These are phyloP conservation scores for Myiozetetes cayanensis DNA, from an alignment of 2,113 vertebrate genomes.

Conservation along the genomic window DNA sequence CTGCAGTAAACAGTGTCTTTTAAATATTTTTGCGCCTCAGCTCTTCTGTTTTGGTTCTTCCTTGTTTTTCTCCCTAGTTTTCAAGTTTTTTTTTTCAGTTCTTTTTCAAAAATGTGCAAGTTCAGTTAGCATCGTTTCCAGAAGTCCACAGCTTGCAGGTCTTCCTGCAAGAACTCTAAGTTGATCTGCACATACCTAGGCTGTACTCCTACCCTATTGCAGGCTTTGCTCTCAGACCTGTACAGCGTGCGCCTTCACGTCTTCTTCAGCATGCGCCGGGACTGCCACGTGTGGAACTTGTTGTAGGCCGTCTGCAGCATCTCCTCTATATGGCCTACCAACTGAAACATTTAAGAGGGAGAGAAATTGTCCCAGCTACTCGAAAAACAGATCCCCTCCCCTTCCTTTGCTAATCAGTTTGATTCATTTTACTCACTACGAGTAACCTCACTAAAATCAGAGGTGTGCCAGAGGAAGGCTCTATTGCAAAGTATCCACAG, in stretches of 20 bases:
- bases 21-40: conserved; percentile 71
- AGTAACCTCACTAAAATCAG: background rate
- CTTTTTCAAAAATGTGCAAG: conserved; percentile 76
- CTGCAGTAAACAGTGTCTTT: conserved; percentile 82
- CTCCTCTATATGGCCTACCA: conserved; percentile 94
- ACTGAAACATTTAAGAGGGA: conserved; percentile 72
- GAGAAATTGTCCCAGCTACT: background rate
- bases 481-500: background rate
- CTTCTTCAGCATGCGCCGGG: conserved; percentile 92
- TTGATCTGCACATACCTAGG: conserved; percentile 61
- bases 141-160: conserved; percentile 64
- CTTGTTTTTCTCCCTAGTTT: conserved; percentile 69
- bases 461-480: background rate
- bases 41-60: conserved; percentile 77
- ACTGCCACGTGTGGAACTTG: conserved; percentile 97
- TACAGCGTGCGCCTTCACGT: conserved; percentile 79
- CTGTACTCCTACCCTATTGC: conserved; percentile 69
- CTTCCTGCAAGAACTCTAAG: conserved; percentile 57
- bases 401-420: background rate
- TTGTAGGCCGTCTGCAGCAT: conserved; percentile 95
- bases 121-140: conserved; percentile 69
- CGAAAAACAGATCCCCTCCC: background rate
- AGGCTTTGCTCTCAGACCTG: conserved; percentile 62
- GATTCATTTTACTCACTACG: background rate
- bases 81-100: conserved; percentile 70